Conservation (phyloP, 1,140 invertebrate genomes). For the Trachelipus rathkii region DNA sequence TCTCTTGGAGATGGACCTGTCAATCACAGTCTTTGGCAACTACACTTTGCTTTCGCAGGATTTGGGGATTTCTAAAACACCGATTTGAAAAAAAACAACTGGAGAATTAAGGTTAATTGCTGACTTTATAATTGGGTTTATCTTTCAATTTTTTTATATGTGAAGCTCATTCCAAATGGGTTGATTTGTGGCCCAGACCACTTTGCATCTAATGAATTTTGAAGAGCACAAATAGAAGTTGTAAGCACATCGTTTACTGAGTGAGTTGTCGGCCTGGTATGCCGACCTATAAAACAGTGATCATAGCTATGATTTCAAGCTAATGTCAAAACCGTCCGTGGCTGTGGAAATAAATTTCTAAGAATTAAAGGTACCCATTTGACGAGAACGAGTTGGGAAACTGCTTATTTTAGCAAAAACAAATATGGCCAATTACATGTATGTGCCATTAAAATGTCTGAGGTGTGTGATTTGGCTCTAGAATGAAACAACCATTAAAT, state of each 20-base stretch:
- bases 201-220: constrained; percentile 19
- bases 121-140: no score
- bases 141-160: no score
- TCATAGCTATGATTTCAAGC: constrained; percentile 11
- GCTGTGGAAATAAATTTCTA: no score
- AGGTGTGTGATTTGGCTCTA: no score
- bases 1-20: constrained; percentile 30
- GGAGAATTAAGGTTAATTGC: no score
- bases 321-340: neutral
- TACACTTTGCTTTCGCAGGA: constrained; percentile 14
- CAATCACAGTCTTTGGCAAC: constrained; percentile 2
- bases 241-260: constrained; percentile 17
- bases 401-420: constrained; percentile 22
- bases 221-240: constrained; percentile 14
- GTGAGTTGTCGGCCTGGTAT: constrained; percentile 14
- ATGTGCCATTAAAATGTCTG: no score
- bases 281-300: constrained; percentile 9
- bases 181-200: neutral
- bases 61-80: no score
- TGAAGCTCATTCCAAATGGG: no score
- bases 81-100: no score
- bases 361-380: neutral
- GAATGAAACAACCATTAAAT: no score
- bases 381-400: neutral
- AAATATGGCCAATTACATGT: neutral